A percentile compares a stretch with the other conserved stretches of the same genome.
Conservation (phyloP, 2,888 invertebrate genomes). For the Drosophila greeni region DNA sequence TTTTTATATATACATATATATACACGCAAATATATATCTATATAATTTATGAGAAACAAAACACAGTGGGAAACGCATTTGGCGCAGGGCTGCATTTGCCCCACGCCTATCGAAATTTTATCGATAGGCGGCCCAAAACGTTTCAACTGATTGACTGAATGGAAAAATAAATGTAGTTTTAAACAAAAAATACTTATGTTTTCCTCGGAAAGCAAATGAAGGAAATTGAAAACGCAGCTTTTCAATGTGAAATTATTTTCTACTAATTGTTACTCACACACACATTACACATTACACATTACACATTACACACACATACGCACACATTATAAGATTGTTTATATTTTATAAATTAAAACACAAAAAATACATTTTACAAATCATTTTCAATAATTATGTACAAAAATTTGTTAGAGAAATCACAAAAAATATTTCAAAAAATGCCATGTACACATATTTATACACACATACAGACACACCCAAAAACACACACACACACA, state of each 20-base stretch:
- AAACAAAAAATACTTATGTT: conserved; percentile 51
- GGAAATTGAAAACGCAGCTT: conserved; percentile 47
- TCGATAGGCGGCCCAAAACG: conserved; percentile 69
- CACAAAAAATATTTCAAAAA: conserved; percentile 38
- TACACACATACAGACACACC: conserved; percentile 41
- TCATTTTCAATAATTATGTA: conserved; percentile 52
- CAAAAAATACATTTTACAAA: conserved; percentile 23
- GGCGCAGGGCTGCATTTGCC: conserved; percentile 46
- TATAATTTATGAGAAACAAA: conserved; percentile 68
- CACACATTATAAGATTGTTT: conserved; percentile 38
- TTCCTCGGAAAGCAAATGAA: conserved; percentile 48
- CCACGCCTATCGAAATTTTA: conserved; percentile 42
- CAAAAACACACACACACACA: conserved; percentile 37
- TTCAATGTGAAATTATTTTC: conserved; percentile 68
- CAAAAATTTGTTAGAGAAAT: conserved; percentile 52
- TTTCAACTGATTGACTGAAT: conserved; percentile 78
- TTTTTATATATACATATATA: conserved; percentile 24
- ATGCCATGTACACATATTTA: conserved; percentile 65
- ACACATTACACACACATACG: conserved; percentile 21
- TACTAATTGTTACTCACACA: conserved; percentile 70
- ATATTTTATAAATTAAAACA: conserved; percentile 4
- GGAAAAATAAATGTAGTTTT: conserved; percentile 67
- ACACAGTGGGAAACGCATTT: conserved; percentile 70
- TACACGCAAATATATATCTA: conserved; percentile 31
- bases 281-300: conserved; percentile 24